Base-by-base conservation (phyloP, 2,888 invertebrate genomes). In the Limnephilus rhombicus region DNA sequence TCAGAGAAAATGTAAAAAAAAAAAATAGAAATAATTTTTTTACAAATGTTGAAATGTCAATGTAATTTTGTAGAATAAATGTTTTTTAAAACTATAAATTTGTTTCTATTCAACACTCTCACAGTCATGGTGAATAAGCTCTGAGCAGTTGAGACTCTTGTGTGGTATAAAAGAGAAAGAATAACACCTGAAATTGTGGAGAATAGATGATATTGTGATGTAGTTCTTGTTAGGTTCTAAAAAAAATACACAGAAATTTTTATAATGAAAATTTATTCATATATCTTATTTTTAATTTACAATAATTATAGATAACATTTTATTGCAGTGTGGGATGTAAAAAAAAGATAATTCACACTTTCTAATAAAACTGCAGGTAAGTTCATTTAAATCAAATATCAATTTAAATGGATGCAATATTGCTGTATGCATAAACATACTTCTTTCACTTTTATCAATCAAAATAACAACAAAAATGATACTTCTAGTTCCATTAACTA, bases 351-450 rank as follows among this genome's bases (percentile, higher is more conserved):
- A 9, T 68, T 68, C 68, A 68, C 68, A 68, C n/a, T n/a, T 68
- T 68, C 68, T 24, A 24, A 68, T 68, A 24, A 68, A 68, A 68
- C 18, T 68, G 53, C 7, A 68, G 24, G 24, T 68, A 9, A 18
- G 9, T 68, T 68, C 24, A 24, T 68, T 7, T 85, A 41, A 85
- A 85, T 41, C 41, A 37, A 85, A 85, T 37, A 41, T 85, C 12
- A 5, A 85, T 85, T 85, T 13, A 85, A 34, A 24, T 24, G 9
- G 9, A 24, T 18, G 41, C 85, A 41, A 34, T 37, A 41, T 24
- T 1, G 41, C 2, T 85, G 41, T 85, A 85, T 85, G 85, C 34
- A 18, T 34, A 85, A 85, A 85, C 85, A 85, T 85, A 85, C 85
- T 85, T 34, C 13, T 34, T 85, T 5, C 13, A 37, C 12, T 45